These are phyloP conservation scores for Macroteleia sp. DNA, from an alignment of 2,888 invertebrate species.

Conservation along the genomic window DNA sequence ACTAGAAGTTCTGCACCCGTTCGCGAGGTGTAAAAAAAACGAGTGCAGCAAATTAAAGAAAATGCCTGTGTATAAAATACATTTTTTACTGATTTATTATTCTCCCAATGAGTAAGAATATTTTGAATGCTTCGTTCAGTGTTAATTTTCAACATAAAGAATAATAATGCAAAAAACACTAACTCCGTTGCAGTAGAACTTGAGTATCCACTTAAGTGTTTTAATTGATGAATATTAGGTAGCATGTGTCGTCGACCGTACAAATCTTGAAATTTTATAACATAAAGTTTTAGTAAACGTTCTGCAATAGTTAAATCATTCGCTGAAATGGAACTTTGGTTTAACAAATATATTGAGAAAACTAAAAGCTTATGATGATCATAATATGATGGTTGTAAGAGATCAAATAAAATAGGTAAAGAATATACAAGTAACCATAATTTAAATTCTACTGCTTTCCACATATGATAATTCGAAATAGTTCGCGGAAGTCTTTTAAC, in stretches of 20 bases:
- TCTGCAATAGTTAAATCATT: constrained; percentile 4
- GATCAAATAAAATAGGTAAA: constrained; percentile 53
- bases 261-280: constrained; percentile 49
- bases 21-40: too few relatives aligned
- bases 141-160: too few relatives aligned
- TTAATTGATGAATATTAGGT: constrained; percentile 58
- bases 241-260: constrained; percentile 62
- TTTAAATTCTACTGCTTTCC: constrained; percentile 67
- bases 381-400: constrained; percentile 58
- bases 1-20: too few relatives aligned
- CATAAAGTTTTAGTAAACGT: constrained; percentile 42
- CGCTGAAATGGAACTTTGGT: constrained; percentile 45
- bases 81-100: too few relatives aligned
- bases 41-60: too few relatives aligned
- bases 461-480: constrained; percentile 53
- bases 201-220: too few relatives aligned
- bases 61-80: too few relatives aligned
- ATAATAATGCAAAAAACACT: too few relatives aligned
- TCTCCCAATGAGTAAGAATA: too few relatives aligned
- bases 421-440: constrained; percentile 61
- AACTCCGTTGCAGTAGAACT: too few relatives aligned
- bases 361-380: constrained; percentile 65
- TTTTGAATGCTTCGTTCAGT: too few relatives aligned
- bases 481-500: constrained; percentile 51
- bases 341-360: constrained; percentile 46